Percentiles rank a stretch among this genome's conserved stretches.
phyloP scores from a whole-genome alignment of 2,113 vertebrate genomes.

The Brevimyrus niger region DNA sequence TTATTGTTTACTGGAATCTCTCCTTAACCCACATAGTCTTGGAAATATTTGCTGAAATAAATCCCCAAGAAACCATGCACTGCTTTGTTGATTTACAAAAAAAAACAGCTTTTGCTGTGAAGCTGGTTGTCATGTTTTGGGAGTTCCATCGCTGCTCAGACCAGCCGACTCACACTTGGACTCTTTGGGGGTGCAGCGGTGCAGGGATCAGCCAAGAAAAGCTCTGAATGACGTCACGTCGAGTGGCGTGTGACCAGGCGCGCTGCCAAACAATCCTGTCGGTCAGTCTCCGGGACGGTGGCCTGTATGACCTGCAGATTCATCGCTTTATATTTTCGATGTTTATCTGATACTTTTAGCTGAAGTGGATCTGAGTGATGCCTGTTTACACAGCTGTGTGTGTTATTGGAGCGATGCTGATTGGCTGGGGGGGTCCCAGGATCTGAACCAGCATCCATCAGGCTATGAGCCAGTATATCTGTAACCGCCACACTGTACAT shows the following conservation, averaged over 20 bases:
- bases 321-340: not conserved
- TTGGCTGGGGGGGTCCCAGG: not conserved
- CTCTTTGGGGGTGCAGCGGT: not conserved
- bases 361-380: not conserved
- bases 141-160: not conserved
- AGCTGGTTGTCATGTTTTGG: not conserved
- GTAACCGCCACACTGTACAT: not conserved
- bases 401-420: not conserved
- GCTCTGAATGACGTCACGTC: not conserved
- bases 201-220: not conserved
- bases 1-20: not conserved
- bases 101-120: not conserved
- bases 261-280: not conserved
- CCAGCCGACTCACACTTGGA: not conserved
- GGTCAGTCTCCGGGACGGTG: not conserved
- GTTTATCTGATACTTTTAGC: not conserved
- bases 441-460: not conserved
- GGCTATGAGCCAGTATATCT: not conserved
- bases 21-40: not conserved
- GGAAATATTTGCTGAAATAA: not conserved
- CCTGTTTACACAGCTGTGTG: not conserved
- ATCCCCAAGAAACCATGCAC: not conserved
- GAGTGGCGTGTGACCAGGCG: not conserved
- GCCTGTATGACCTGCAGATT: not conserved
- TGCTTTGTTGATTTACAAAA: too few relatives aligned